Percentiles rank a stretch among this genome's conserved stretches.
Evolutionary conservation across 2,888 invertebrate genomes (phyloP).

Genomic region (Stramonita haemastoma): DNA sequence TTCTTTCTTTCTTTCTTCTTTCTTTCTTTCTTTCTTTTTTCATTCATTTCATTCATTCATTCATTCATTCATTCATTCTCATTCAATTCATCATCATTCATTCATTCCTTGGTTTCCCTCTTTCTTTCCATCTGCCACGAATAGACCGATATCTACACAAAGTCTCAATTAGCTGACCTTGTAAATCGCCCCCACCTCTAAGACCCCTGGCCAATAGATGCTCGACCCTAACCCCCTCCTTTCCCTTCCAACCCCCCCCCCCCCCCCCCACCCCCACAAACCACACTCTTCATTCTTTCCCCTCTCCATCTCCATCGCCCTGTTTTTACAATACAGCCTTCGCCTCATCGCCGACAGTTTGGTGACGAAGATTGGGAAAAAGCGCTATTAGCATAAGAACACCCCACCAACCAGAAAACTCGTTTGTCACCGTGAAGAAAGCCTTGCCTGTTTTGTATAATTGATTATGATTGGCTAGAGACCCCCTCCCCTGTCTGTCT

Average conservation of each 20-base stretch:
- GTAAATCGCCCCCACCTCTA: background rate
- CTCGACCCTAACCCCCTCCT: no score
- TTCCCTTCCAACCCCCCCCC: no score
- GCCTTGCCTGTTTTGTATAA: slow-evolving; percentile 3
- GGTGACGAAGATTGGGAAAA: background rate
- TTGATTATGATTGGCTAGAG: slow-evolving; percentile 23
- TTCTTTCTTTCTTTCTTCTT: background rate
- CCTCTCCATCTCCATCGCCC: no score
- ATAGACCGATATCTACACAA: background rate
- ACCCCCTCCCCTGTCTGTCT: background rate
- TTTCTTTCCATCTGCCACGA: no score
- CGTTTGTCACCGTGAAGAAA: background rate
- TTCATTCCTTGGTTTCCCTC: no score
- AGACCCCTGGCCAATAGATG: no score
- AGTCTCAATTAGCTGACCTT: slow-evolving; percentile 1
- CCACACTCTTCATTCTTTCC: no score
- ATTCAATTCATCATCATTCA: no score
- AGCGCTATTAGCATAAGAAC: background rate
- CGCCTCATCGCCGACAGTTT: background rate
- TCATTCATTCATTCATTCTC: background rate
- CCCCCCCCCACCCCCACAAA: no score
- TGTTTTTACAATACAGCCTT: background rate
- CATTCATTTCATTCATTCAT: background rate
- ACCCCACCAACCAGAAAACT: background rate
- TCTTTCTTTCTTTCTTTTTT: background rate